Conservation (phyloP, 2,888 invertebrate genomes). For the Allacma fusca region DNA sequence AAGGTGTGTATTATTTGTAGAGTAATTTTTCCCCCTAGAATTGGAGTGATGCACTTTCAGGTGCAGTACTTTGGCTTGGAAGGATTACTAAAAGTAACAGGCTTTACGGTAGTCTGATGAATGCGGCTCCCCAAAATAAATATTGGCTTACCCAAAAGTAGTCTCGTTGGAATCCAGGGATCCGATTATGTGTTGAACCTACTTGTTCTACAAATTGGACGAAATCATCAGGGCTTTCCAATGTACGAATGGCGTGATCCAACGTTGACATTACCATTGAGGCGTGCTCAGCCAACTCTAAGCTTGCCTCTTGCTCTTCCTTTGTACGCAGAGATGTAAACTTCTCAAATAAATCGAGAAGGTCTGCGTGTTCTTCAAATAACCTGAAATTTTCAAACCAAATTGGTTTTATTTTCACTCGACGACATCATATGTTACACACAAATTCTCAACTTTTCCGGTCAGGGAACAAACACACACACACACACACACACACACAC, state of each 20-base stretch:
- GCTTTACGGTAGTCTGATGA: too few species aligned
- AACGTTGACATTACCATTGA: conserved; percentile 88
- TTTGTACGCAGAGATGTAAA: conserved; percentile 80
- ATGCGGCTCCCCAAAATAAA: neutral
- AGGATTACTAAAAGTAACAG: too few species aligned
- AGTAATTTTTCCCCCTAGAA: too few species aligned
- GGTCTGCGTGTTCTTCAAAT: conserved; percentile 84
- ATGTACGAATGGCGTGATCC: conserved; percentile 85
- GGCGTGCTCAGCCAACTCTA: conserved; percentile 86
- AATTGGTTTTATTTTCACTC: neutral
- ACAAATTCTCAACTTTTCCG: too few species aligned
- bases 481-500: too few species aligned
- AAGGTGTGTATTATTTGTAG: too few species aligned
- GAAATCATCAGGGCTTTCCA: conserved; percentile 86
- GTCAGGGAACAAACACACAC: too few species aligned
- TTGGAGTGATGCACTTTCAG: too few species aligned
- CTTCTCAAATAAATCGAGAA: conserved; percentile 80
- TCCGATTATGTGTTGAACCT: conserved; percentile 82
- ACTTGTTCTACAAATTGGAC: conserved; percentile 82
- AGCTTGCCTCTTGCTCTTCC: conserved; percentile 81
- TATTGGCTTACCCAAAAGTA: conserved; percentile 81
- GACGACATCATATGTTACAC: too few species aligned
- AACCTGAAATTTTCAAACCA: conserved; percentile 70
- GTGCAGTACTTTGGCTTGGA: too few species aligned
- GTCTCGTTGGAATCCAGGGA: conserved; percentile 84